phyloP scores from a whole-genome alignment of 2,113 vertebrate species.

The Nymphicus hollandicus region DNA sequence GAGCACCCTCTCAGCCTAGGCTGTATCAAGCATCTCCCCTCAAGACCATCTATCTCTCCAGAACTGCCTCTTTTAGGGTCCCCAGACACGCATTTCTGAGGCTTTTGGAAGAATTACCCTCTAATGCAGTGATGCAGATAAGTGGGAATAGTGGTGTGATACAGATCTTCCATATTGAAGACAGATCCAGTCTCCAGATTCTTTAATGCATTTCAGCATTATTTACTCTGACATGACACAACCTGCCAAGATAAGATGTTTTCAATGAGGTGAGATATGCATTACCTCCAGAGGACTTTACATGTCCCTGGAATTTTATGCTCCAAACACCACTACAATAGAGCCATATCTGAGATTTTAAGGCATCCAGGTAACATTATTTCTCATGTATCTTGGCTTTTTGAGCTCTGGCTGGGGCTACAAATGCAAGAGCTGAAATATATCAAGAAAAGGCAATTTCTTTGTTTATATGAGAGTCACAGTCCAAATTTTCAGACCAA shows the following conservation, averaged over 20 bases:
- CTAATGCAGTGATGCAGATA: neutral
- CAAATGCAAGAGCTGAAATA: neutral
- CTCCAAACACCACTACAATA: neutral
- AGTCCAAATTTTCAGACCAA: neutral
- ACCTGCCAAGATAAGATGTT: slow-evolving; percentile 9
- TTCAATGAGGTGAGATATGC: slow-evolving; percentile 1
- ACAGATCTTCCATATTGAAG: neutral
- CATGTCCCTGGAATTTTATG: neutral
- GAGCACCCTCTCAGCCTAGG: neutral
- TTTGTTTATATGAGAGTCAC: neutral
- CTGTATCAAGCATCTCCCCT: neutral
- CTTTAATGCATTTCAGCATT: slow-evolving; percentile 1
- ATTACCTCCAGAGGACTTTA: slow-evolving; percentile 17
- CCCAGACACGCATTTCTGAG: neutral
- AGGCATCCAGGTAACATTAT: neutral
- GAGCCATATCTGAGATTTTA: neutral
- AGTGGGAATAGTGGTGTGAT: neutral
- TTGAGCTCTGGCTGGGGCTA: neutral
- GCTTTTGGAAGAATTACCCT: neutral
- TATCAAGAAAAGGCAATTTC: neutral
- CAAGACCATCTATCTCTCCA: neutral
- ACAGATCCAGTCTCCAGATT: neutral
- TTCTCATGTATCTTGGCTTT: neutral
- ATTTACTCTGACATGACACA: slow-evolving; percentile 38
- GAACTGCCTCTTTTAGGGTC: neutral